Base-by-base conservation (phyloP, 2,888 invertebrate genomes). In the Eretmocerus hayati region DNA sequence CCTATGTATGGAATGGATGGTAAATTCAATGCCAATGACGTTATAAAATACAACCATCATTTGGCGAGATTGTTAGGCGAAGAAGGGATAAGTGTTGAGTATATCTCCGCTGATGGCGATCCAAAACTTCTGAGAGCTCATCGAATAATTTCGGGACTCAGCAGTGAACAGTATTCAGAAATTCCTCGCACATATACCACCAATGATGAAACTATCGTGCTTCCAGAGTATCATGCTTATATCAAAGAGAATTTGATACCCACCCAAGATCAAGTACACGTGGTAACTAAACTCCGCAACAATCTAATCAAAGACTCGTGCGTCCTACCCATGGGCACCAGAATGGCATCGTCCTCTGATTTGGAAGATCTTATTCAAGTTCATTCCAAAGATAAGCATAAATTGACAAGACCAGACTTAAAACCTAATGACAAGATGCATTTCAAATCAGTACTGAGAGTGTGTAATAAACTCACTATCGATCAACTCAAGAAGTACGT, bases 381-480 rank as follows among this genome's bases (percentile, higher is more conserved):
- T 8, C 9, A 13, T 9, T 21, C 20, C 3, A 18, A 20, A 37
- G 37, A 37, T 20, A 15, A 37, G 20, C 37, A 37, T 20, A 9
- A 13, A n/a, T 15, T 20, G 3, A 37, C 37, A 3, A 5, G 3
- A 9, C 19, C 19, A 5, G 37, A 37, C 13, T 20, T 37, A 3
- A 21, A 18, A 9, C 15, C 6, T 18, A 46, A 33, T 23, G 39
- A 42, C 33, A 43, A 38, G 33, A 18, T 42, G 43, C 26, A 42
- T 20, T 48, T 37, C 21, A 39, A 30, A 18, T 46, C 33, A 3
- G 22, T 42, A 33, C 21, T 42, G 19, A 37, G 37, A 20, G 15
- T 42, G n/a, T 42, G 22, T 15, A 11, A 42, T 32, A n/a, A 15
- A 11, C 13, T 4, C 13, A 20, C 21, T 20, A 16, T 6, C 2